Evolutionary conservation across 2,113 vertebrate species (phyloP).

Genomic region (Burhinus bistriatus): DNA sequence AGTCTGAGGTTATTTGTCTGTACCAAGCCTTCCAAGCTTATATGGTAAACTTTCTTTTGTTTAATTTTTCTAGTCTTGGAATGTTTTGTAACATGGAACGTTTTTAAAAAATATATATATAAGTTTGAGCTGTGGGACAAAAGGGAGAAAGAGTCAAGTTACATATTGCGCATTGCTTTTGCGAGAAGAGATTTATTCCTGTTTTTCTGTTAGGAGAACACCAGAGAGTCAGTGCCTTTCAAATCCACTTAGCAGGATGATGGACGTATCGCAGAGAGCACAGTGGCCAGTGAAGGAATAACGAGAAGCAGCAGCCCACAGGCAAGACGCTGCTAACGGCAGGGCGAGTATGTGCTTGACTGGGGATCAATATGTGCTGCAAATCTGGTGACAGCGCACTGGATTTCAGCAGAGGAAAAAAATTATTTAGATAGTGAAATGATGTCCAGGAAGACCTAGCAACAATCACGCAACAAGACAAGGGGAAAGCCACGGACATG

Average conservation of each 20-base stretch:
- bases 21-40: neutral
- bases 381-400: neutral
- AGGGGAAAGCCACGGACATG: neutral
- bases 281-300: constrained; percentile 51
- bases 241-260: constrained; percentile 55
- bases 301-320: constrained; percentile 40
- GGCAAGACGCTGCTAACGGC: constrained; percentile 35
- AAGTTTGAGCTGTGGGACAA: neutral
- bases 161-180: neutral
- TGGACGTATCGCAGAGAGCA: constrained; percentile 49
- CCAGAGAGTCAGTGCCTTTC: constrained; percentile 30
- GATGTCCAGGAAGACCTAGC: neutral
- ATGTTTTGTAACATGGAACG: neutral
- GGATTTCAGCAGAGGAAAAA: constrained; percentile 13
- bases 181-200: neutral
- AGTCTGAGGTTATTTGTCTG: neutral
- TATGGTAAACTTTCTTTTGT: neutral
- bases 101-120: neutral
- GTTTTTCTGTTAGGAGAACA: constrained; percentile 3
- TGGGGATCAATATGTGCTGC: constrained; percentile 51
- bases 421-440: no score
- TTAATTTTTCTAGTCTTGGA: neutral
- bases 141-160: neutral
- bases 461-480: neutral
- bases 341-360: constrained; percentile 36